phyloP scores from a whole-genome alignment of 2,113 vertebrate genomes.

The Tympanuchus pallidicinctus region DNA sequence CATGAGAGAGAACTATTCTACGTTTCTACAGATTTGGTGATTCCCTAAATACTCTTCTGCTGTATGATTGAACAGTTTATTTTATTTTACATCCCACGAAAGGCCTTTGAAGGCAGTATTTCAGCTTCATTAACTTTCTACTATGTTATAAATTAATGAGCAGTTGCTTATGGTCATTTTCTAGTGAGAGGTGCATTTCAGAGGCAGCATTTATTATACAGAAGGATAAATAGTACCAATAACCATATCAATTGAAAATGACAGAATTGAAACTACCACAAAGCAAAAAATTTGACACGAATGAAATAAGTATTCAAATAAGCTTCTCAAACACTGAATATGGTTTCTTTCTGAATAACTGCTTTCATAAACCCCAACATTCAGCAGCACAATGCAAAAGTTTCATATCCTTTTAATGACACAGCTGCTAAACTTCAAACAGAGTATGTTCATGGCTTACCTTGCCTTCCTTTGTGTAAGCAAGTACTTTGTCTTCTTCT shows the following conservation, averaged over 20 bases:
- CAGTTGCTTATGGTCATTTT: constrained; percentile 14
- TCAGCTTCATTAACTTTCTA: constrained; percentile 57
- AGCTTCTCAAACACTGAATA: not conserved
- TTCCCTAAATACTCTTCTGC: not conserved
- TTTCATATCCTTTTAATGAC: not conserved
- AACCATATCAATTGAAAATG: not conserved
- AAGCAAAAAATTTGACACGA: not conserved
- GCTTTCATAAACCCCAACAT: not conserved
- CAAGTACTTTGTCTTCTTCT: constrained; percentile 93
- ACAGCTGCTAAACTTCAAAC: not conserved
- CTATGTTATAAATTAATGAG: constrained; percentile 42
- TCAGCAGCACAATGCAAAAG: not conserved
- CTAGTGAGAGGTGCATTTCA: not conserved
- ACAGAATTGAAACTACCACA: not conserved
- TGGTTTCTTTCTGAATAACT: not conserved
- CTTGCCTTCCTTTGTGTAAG: constrained; percentile 90
- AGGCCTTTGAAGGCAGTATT: not conserved
- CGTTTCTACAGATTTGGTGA: not conserved
- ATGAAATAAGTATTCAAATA: not conserved
- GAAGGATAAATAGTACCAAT: constrained; percentile 19
- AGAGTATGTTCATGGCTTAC: constrained; percentile 64
- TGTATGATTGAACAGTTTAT: not conserved
- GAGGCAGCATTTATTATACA: not conserved
- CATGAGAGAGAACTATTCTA: not conserved
- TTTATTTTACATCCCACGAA: not conserved